A percentile compares a stretch with the other conserved stretches of the same genome.
These are phyloP conservation scores for Phyllopteryx taeniolatus DNA, from an alignment of 2,113 vertebrate genomes.

Conservation along the genomic window DNA sequence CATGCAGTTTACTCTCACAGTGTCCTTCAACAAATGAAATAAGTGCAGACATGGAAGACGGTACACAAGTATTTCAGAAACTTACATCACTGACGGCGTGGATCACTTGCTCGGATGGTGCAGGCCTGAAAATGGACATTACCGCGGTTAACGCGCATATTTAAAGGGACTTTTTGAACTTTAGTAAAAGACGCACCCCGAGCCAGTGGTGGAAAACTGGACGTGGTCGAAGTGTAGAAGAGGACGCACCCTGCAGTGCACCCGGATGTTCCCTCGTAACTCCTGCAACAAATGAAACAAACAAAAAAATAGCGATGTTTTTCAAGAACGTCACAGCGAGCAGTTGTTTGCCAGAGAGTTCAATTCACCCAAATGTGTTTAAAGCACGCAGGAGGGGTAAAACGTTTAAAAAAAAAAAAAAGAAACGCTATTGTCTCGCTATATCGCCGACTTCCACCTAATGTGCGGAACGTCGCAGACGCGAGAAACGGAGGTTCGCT, in stretches of 20 bases:
- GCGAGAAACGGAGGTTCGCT: too few species aligned
- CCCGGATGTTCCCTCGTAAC: conserved; percentile 73
- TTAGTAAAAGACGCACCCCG: conserved; percentile 39
- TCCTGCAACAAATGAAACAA: conserved; percentile 49
- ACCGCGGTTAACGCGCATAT: background rate
- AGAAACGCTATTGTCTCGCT: too few species aligned
- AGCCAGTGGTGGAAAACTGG: conserved; percentile 28
- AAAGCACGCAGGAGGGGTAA: too few species aligned
- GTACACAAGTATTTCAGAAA: background rate
- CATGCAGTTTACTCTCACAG: conserved; percentile 61
- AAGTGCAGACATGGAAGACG: background rate
- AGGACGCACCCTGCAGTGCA: conserved; percentile 72
- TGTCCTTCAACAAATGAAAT: conserved; percentile 54
- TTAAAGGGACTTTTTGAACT: background rate
- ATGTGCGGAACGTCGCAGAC: too few species aligned
- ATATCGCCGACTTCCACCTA: too few species aligned
- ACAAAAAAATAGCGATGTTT: too few species aligned
- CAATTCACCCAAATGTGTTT: too few species aligned
- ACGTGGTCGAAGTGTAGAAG: conserved; percentile 62
- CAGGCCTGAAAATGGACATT: conserved; percentile 37
- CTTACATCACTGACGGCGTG: conserved; percentile 68
- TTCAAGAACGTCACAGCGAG: too few species aligned
- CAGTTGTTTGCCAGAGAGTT: too few species aligned
- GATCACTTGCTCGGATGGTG: conserved; percentile 63
- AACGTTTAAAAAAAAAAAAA: too few species aligned